phyloP scores from a whole-genome alignment of 2,888 invertebrate species.

The Aphidius colemani region DNA sequence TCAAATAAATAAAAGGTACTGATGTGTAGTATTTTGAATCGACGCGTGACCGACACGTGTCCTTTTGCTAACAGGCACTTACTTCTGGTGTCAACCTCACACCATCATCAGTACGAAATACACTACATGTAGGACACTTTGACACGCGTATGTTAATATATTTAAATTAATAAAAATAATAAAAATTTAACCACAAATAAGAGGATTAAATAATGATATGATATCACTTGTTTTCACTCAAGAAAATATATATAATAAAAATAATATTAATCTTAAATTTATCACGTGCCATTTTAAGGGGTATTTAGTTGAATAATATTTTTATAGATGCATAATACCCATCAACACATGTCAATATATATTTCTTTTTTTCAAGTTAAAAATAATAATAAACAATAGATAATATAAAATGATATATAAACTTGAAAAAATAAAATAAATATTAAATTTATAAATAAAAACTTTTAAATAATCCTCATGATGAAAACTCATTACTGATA shows the following conservation, averaged over 20 bases:
- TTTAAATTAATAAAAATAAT: constrained; percentile 28
- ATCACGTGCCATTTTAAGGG: constrained; percentile 45
- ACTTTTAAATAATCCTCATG: no score
- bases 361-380: no score
- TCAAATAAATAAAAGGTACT: constrained; percentile 18
- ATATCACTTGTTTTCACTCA: constrained; percentile 21
- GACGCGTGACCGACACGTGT: constrained; percentile 52
- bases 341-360: no score
- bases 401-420: no score
- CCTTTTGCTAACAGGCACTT: constrained; percentile 33
- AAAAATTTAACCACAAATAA: constrained; percentile 22
- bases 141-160: constrained; percentile 26
- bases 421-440: not conserved
- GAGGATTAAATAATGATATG: constrained; percentile 26
- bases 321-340: no score
- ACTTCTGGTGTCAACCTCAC: constrained; percentile 15
- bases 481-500: no score
- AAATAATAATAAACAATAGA: not conserved
- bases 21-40: not conserved
- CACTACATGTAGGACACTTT: no score
- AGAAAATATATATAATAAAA: constrained; percentile 38
- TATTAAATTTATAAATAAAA: no score
- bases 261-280: constrained; percentile 34
- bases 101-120: constrained; percentile 12
- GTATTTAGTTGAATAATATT: constrained; percentile 5